Base-by-base conservation (phyloP, 2,113 vertebrate genomes). In the Gavialis gangeticus region DNA sequence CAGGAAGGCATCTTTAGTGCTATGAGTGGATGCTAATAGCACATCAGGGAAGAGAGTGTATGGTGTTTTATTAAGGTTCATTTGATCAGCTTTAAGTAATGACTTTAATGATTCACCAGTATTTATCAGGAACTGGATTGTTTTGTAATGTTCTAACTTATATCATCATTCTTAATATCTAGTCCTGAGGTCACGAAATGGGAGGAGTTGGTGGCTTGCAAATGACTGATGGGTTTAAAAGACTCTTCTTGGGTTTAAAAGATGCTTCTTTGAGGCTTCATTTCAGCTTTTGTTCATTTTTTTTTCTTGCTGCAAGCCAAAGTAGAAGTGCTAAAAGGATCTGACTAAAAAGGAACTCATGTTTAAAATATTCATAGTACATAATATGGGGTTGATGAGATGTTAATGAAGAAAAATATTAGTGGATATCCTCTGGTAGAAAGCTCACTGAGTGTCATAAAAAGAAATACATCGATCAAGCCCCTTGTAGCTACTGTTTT, bases 51-150 rank as follows among this genome's bases (percentile, higher is more conserved):
- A 88, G 88, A 81, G 19, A 4, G 6, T 82, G 46, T 2, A 1
- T 55, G 28, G 28, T 69, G 59, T 82, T 92, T 84, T 34, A 37
- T 79, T 90, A 14, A 80, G 87, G 28, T 89, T 91, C 27, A 6
- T 89, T 94, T 96, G 67, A 30, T 95, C 92, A 91, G 30, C 64
- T 94, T 64, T 56, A 95, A 88, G 55, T 58, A 69, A 55, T n/a
- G 64, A 79, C n/a, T 95, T 91, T 87, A 75, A 86, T 86, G 85
- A 94, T 94, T 87, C 25, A 89, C 34, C 6, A 90, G 63, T 16
- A 91, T 93, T 93, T 82, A 64, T 88, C 75, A 93, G 27, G 86
- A 90, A 37, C 84, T 71, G 55, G 60, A 95, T 81, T 25, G 18
- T 77, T 94, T 93, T 92, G 75, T 64, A 60, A 8, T 6, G 4